phyloP scores from a whole-genome alignment of 2,113 vertebrate genomes.

The Patagioenas fasciata region DNA sequence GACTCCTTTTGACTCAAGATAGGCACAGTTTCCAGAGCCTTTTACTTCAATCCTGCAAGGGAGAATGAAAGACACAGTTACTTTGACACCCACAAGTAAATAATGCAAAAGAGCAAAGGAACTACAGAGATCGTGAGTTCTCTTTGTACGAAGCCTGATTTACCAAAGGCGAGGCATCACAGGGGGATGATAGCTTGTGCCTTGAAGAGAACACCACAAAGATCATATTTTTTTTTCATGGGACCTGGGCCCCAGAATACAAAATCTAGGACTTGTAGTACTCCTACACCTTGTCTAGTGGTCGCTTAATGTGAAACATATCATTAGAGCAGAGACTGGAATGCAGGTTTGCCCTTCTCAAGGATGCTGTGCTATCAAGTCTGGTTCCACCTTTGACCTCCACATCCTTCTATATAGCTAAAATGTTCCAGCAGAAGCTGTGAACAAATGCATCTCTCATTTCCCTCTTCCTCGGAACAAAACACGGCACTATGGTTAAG shows the following conservation, averaged over 20 bases:
- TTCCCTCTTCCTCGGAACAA: background rate
- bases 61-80: background rate
- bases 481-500: background rate
- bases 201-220: background rate
- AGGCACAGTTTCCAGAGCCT: conserved; percentile 57
- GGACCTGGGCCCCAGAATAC: background rate
- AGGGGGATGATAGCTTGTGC: background rate
- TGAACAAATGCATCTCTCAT: background rate
- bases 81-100: background rate
- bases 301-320: background rate
- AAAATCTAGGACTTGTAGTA: background rate
- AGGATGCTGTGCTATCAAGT: background rate
- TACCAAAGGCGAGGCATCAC: background rate
- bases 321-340: background rate
- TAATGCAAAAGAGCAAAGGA: background rate
- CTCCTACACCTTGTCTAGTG: background rate
- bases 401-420: background rate
- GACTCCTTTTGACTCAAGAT: conserved; percentile 38
- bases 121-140: background rate
- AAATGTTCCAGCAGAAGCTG: background rate
- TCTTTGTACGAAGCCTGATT: background rate
- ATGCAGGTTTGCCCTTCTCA: background rate
- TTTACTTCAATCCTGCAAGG: conserved; percentile 34
- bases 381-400: background rate
- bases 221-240: background rate